phyloP scores from a whole-genome alignment of 2,888 invertebrate genomes.

The Cephus rjabovi region DNA sequence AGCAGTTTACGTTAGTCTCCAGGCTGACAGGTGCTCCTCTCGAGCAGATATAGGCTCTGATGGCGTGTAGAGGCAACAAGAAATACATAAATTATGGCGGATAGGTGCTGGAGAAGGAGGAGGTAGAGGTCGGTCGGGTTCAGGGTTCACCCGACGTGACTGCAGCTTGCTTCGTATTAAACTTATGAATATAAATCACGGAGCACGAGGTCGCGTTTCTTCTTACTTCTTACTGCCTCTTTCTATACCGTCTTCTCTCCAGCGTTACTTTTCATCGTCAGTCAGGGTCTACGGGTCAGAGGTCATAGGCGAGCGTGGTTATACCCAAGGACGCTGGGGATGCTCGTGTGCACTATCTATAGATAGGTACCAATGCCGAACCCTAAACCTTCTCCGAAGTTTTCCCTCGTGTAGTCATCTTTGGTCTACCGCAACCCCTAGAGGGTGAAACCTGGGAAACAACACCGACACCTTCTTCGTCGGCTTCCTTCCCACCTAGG shows the following conservation, averaged over 20 bases:
- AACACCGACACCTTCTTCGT: neutral
- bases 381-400: neutral
- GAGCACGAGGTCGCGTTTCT: constrained; percentile 18
- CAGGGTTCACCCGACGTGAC: constrained; percentile 47
- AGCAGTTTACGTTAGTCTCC: constrained; percentile 13
- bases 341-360: neutral
- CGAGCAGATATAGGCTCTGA: constrained; percentile 5
- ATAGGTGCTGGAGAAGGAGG: constrained; percentile 27
- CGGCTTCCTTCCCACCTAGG: constrained; percentile 9
- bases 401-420: neutral
- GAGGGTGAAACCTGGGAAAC: neutral
- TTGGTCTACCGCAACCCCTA: neutral
- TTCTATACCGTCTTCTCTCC: constrained; percentile 18
- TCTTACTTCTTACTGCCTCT: neutral
- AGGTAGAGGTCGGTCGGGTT: neutral
- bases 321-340: neutral
- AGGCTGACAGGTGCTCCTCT: constrained; percentile 8
- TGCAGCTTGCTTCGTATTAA: constrained; percentile 57
- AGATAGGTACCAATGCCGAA: neutral
- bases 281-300: neutral
- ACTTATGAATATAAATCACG: constrained; percentile 63
- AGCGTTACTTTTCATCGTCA: neutral
- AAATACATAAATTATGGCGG: constrained; percentile 55
- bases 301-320: neutral
- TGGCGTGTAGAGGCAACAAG: constrained; percentile 24